Evolutionary conservation across 1,140 invertebrate genomes (phyloP), one percentile per base, ranked within the genome.

Genomic region (Drosophila miranda): DNA sequence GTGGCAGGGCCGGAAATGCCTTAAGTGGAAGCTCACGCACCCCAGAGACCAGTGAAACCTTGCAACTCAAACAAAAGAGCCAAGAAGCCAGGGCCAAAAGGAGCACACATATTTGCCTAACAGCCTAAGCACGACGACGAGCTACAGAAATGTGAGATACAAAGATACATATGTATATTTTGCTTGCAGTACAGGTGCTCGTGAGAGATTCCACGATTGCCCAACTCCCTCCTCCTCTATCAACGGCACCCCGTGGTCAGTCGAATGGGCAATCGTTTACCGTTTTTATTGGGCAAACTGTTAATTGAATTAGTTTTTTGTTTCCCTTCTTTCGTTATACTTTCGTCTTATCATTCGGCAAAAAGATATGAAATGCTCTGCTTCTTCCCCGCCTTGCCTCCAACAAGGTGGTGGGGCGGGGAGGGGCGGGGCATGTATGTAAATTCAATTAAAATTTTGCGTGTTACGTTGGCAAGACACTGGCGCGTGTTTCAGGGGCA

Each of bases 401-500:
- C 34, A 13, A 13, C 4, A 11, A 19, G 19, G 19, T 2, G 19
- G 16, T 16, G 16, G 16, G 6, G 8, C 2, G 7, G 3, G 42
- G 4, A 19, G 2, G 58, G 38, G 57, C 21, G 49, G 52, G 62
- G 59, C 61, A 54, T 23, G 74, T 77, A 76, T 84, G 81, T 86
- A 86, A 84, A 81, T 86, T 86, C 73, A 84, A 84, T 84, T 86
- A 86, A 86, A 81, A 77, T 80, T 80, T 80, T 67, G 77, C 81
- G 73, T 84, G 73, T 84, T 80, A 79, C 75, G 79, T 74, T 77
- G 51, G 41, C 50, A 59, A 59, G 48, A 53, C 19, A 56, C 46
- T 46, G 60, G 55, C 69, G 69, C 73, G 68, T 82, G 62, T 61
- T 50, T 43, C 63, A 57, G 38, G 61, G 58, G 19, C 63, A n/a